Base-by-base conservation (phyloP, 1,140 invertebrate species). In the Apis cerana region DNA sequence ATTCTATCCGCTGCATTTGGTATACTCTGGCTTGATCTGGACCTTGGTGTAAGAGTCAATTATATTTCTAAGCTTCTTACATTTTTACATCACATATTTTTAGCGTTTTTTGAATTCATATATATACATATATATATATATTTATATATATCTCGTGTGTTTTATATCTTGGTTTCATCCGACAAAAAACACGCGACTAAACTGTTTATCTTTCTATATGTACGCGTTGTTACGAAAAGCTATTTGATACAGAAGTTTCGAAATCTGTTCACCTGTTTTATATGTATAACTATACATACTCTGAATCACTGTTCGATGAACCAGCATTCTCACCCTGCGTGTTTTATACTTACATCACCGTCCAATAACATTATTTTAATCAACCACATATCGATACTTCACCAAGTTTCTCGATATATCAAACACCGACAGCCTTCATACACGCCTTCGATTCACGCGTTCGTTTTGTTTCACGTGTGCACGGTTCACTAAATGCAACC, bases 1-100 rank as follows among this genome's bases (percentile, higher is more conserved):
- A 94, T 94, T 94, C 92, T 94, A 90, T 94, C 92, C 88, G 93
- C 93, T 94, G 93, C 93, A 93, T 94, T 94, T 93, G 93, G 93
- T 94, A 93, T 92, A 93, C 93, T 93, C 93, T 94, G 93, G 93
- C 93, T 94, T 94, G 91, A 94, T 94, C 93, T 94, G 93, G 94
- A 94, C 90, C 91, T 92, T 94, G 93, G 93, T 94, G 94, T 94
- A 94, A 94, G 94, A 93, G 93, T 94, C 91, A 93, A 93, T 90
- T 90, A 93, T 93, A 93, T 93, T 92, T 91, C 90, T 93, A 94
- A 94, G 91, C 92, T 93, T 91, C 88, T 85, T 91, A 91, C 84
- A 90, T 91, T 89, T 90, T 91, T 91, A 89, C 89, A 82, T 88
- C 77, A 92, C 86, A 88, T 88, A 72, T 90, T 91, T 89, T 90